Base-by-base conservation (phyloP, 2,797 vertebrate species). In the Gymnothorax reevesii region DNA sequence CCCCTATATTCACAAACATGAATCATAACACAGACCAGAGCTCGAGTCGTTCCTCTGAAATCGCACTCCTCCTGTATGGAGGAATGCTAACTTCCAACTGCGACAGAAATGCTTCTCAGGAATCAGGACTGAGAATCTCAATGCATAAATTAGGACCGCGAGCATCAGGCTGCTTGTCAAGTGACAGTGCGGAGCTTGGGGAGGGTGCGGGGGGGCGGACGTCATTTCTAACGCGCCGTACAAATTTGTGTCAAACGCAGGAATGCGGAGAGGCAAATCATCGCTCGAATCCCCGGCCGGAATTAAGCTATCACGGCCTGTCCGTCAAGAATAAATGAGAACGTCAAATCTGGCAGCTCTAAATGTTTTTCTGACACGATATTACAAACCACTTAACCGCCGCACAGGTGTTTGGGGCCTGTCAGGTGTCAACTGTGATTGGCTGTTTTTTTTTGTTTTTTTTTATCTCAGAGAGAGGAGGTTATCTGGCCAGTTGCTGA, bases 241-340 rank as follows among this genome's bases (percentile, higher is more conserved):
- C 57, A 59, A 7, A 59, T 8, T 59, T 8, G 13, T 59, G 59
- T 69, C 66, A 25, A 27, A 27, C 22, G 10, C 66, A 4, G 22
- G 20, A 8, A 69, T 69, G 66, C 1, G 27, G 22, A 69, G n/a
- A 79, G 75, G 49, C 15, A 42, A 17, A 22, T 79, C 17, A 7
- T 33, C 0, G 4, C 8, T 33, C 33, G 1, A 20, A 59, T 25
- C 27, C 1, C 0, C 17, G 7, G 22, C 15, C 9, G 57, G 57
- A 57, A 79, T 57, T 20, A 59, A 85, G 75, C 54, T 79, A 79
- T 79, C 75, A 79, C 49, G n/a, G 9, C 75, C 7, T 79, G 75
- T 79, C 49, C 49, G 75, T 42, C 57, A 54, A 7, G 22, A 80
- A 13, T 25, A 2, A n/a, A 59, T 13, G 22, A 82, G 33, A 27